phyloP scores from a whole-genome alignment of 2,888 invertebrate species.

The Callyntrura guangdongensis region DNA sequence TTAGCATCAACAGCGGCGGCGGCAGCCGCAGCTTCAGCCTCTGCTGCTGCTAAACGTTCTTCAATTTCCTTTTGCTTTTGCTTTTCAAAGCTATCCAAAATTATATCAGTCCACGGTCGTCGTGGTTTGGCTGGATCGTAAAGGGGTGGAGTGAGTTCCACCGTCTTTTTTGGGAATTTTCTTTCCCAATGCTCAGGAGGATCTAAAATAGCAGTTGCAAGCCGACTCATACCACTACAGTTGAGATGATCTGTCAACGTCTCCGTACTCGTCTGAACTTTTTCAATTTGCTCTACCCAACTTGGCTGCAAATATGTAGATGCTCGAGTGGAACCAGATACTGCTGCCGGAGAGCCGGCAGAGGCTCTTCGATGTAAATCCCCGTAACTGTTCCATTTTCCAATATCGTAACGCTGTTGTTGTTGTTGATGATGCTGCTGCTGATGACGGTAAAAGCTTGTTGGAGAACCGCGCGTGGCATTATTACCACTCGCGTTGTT shows the following conservation, averaged over 20 bases:
- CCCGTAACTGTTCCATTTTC: conserved; percentile 84
- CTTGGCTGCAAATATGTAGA: conserved; percentile 82
- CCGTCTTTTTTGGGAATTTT: conserved; percentile 79
- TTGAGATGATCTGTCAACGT: conserved; percentile 80
- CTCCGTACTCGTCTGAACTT: conserved; percentile 82
- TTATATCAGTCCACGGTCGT: conserved; percentile 84
- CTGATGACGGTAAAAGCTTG: conserved; percentile 24
- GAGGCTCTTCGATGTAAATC: conserved; percentile 79
- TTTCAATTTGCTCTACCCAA: conserved; percentile 84
- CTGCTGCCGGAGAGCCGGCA: conserved; percentile 54
- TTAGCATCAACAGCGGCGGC: conserved; percentile 33
- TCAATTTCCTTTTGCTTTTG: conserved; percentile 80
- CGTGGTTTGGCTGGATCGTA: conserved; percentile 81
- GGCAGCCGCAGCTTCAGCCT: conserved; percentile 61
- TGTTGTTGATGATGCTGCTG: conserved; percentile 28
- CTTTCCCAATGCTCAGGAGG: conserved; percentile 78
- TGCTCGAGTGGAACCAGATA: conserved; percentile 34
- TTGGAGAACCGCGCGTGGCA: conserved; percentile 53
- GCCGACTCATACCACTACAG: conserved; percentile 67
- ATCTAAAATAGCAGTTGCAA: conserved; percentile 75
- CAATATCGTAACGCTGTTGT: conserved; percentile 65
- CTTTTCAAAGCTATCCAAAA: conserved; percentile 84
- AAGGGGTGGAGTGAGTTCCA: conserved; percentile 76
- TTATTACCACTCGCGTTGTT: not conserved
- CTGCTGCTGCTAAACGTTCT: conserved; percentile 69